Conservation (phyloP, 1,140 invertebrate genomes). For the Cepaea nemoralis region DNA sequence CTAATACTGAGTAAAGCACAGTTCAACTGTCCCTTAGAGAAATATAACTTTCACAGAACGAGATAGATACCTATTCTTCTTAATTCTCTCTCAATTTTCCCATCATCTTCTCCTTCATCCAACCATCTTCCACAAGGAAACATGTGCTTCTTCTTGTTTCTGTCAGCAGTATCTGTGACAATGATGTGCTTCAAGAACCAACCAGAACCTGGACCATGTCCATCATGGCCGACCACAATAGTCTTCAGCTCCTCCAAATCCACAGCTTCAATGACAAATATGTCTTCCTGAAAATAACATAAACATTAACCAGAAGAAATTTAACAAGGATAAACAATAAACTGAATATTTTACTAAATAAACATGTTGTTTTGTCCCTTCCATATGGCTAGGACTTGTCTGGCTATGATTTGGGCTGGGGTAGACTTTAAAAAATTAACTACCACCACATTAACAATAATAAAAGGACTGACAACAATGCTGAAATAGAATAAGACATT, state of each 20-base stretch:
- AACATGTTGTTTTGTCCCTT: too few species aligned
- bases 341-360: too few species aligned
- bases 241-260: slow-evolving; percentile 51
- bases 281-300: slow-evolving; percentile 50
- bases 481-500: too few species aligned
- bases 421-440: too few species aligned
- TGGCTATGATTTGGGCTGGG: too few species aligned
- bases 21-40: too few species aligned
- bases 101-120: slow-evolving; percentile 61
- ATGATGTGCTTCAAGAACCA: slow-evolving; percentile 61
- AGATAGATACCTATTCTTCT: slow-evolving; percentile 46
- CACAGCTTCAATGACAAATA: slow-evolving; percentile 62
- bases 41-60: too few species aligned
- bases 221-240: slow-evolving; percentile 61
- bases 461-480: too few species aligned
- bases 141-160: slow-evolving; percentile 40
- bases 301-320: slow-evolving; percentile 17
- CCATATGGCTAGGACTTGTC: too few species aligned
- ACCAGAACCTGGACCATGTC: slow-evolving; percentile 62
- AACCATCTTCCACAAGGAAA: slow-evolving; percentile 63
- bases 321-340: too few species aligned
- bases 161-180: slow-evolving; percentile 48
- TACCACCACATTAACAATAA: too few species aligned
- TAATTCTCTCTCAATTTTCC: slow-evolving; percentile 55
- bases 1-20: too few species aligned